Evolutionary conservation across 2,113 vertebrate species (phyloP).

Genomic region (Salminus brasiliensis): DNA sequence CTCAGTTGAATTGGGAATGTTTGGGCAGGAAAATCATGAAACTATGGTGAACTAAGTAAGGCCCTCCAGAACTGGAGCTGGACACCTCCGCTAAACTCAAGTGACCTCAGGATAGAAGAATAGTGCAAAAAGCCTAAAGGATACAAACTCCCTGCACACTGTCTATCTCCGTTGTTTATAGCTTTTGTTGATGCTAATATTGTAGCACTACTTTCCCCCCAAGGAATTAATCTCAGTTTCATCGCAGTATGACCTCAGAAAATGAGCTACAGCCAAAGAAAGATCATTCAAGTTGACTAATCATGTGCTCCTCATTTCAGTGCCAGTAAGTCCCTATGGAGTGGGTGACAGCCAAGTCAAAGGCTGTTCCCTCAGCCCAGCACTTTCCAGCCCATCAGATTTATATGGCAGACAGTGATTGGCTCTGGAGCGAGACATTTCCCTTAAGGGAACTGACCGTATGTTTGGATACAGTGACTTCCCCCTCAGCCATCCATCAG

Average conservation of each 20-base stretch:
- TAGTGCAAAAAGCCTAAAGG: not conserved
- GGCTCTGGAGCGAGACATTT: not conserved
- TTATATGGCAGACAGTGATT: conserved; percentile 14
- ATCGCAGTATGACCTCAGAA: not conserved
- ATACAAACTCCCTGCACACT: not conserved
- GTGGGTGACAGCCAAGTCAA: not conserved
- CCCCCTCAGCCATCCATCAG: too few species aligned
- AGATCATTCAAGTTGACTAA: not conserved
- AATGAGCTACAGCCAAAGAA: not conserved
- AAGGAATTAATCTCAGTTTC: not conserved
- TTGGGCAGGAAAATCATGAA: too few species aligned
- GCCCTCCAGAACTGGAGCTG: too few species aligned
- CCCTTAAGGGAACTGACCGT: not conserved
- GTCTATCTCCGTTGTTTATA: not conserved
- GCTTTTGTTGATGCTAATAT: not conserved
- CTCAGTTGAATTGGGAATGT: too few species aligned
- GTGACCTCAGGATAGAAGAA: not conserved
- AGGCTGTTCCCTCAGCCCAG: conserved; percentile 1
- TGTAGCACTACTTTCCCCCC: not conserved
- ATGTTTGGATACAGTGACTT: too few species aligned
- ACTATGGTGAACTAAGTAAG: not conserved
- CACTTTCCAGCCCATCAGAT: not conserved
- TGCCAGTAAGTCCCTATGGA: not conserved
- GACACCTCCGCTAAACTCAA: not conserved
- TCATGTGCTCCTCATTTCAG: not conserved